Evolutionary conservation across 2,888 invertebrate species (phyloP).

Genomic region (Xiphydria camelus): DNA sequence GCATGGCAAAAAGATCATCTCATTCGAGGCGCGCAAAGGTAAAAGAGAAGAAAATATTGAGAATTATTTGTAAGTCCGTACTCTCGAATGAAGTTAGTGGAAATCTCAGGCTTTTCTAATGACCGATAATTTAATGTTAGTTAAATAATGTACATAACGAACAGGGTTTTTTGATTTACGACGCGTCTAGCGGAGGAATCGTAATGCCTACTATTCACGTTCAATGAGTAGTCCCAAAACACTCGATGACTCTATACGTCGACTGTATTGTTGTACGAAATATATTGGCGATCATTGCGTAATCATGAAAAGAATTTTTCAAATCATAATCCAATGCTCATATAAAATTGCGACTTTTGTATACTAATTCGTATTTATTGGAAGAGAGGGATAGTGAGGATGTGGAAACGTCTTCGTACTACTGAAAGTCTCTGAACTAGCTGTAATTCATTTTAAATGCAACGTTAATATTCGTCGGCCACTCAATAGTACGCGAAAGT

Average conservation of each 20-base stretch:
- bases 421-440: conserved; percentile 26
- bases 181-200: no score
- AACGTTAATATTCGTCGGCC: no score
- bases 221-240: no score
- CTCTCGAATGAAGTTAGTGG: conserved; percentile 4
- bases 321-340: no score
- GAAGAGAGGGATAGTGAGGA: conserved; percentile 7
- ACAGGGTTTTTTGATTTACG: conserved; percentile 7
- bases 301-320: no score
- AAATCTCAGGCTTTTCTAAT: conserved; percentile 17
- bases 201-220: no score
- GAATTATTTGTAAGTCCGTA: background rate
- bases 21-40: no score
- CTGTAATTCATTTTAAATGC: no score
- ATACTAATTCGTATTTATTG: background rate
- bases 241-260: background rate
- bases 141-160: conserved; percentile 18
- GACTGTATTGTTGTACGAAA: background rate
- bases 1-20: no score
- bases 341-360: no score
- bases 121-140: conserved; percentile 25
- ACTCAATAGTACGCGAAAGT: no score
- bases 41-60: background rate
- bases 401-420: conserved; percentile 11
- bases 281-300: no score